Evolutionary conservation across 2,888 invertebrate species (phyloP), one percentile per base, ranked within the genome.

Genomic region (Mesochorus sp.): DNA sequence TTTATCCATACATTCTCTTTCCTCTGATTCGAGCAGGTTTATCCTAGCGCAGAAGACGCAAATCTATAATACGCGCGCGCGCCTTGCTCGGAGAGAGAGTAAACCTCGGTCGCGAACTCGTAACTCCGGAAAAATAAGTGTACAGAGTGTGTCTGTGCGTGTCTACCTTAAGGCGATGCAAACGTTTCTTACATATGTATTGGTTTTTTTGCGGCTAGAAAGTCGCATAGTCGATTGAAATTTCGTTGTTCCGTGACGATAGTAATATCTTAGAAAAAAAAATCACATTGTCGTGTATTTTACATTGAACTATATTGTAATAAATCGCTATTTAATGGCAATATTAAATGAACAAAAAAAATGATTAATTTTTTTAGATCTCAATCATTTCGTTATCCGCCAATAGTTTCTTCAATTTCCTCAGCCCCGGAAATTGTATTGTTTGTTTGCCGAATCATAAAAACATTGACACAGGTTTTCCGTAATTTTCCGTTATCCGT

Each of bases 161-260:
- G 14, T 31, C 10, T 55, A 6, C 14, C 55, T 28, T 19, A n/a
- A n/a, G n/a, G 47, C 12, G 12, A 19, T 21, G 8, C 31, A 19
- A 47, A 24, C 47, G 49, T 49, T 49, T 47, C 44, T n/a, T 21
- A 34, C 3, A 34, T 19, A 37, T 37, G 14, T 34, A 49, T 37
- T 51, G 37, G 21, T 66, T 4, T 12, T 49, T 51, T 39, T 51
- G 64, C 53, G 72, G 51, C 26, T 67, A 78, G 77, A 78, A 78
- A 78, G 77, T 78, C 44, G 77, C 57, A 39, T 53, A 24, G 49
- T 26, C 55, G 24, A 47, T 51, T 57, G 21, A 39, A 62, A 39
- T 64, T 62, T 76, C 49, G 62, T 71, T 76, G 57, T 71, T 42
- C 70, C 70, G 70, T 70, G 62, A 70, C 70, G 70, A 47, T 26